Evolutionary conservation across 2,113 vertebrate genomes (phyloP), one percentile per base, ranked within the genome.

Genomic region (Bombycilla garrulus): DNA sequence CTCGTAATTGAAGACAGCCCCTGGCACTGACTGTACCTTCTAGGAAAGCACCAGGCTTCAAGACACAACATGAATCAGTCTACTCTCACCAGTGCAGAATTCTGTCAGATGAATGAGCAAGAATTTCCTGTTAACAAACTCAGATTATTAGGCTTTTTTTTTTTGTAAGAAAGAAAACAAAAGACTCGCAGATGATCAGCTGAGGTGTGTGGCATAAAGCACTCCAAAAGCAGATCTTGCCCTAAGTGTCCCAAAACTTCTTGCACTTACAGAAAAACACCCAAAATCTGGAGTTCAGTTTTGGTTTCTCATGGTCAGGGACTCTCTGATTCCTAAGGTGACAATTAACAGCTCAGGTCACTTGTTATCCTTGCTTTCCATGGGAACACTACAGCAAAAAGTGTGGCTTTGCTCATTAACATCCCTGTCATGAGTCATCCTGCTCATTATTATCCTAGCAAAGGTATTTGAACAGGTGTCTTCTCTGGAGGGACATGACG

Each of bases 371-470:
- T 19, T 15, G 18, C 38, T 74, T 11, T 51, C 44, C 67, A 44
- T 17, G 29, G 56, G 65, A 94, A 67, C 11, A 48, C 2, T 13
- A 22, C 5, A 76, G 48, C 21, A 86, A 69, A 60, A 84, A 14
- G 5, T 72, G 57, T 38, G 51, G 50, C 53, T 92, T 78, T 42
- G 14, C 61, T 92, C 61, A 92, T 97, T 92, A 95, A 5, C n/a
- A 93, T 71, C 69, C 77, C 40, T 91, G 77, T 44, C 53, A 72
- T 22, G 35, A 53, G 5, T 47, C 31, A 53, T 45, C 50, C 79
- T 84, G 67, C 72, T 86, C 89, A 84, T 82, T 92, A 92, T 71
- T 40, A 71, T 61, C 57, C 61, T 35, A 56, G 81, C 33, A 81
- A 72, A 31, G 45, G 33, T 74, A 53, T 42, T 84, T 48, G 61